Conservation (phyloP, 1,140 invertebrate genomes). For the Cydia pomonella region DNA sequence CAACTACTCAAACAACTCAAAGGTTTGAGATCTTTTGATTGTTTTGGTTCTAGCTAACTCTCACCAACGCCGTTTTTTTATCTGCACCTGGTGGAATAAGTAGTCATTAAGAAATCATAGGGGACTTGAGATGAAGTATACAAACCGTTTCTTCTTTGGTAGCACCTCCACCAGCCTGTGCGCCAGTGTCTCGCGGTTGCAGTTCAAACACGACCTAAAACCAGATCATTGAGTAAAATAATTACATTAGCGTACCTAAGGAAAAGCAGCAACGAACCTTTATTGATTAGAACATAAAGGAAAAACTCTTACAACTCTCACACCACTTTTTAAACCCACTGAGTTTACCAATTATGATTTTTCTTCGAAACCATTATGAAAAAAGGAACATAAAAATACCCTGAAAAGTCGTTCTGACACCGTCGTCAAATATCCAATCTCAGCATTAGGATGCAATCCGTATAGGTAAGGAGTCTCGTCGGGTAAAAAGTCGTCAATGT, state of each 20-base stretch:
- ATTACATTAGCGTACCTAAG: background rate
- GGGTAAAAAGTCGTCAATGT: slow-evolving; percentile 94
- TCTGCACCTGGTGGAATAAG: too few relatives aligned
- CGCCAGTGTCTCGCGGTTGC: slow-evolving; percentile 91
- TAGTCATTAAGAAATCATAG: too few relatives aligned
- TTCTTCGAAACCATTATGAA: background rate
- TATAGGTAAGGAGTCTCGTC: slow-evolving; percentile 94
- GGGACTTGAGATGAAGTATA: background rate
- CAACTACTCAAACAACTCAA: too few relatives aligned
- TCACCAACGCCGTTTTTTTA: too few relatives aligned
- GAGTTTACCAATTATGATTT: background rate
- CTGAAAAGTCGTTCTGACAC: slow-evolving; percentile 93
- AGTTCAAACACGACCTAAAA: slow-evolving; percentile 91
- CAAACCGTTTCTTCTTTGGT: slow-evolving; percentile 91
- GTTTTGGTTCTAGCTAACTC: too few relatives aligned
- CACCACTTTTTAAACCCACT: too few relatives aligned
- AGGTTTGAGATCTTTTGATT: too few relatives aligned
- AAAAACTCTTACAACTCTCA: too few relatives aligned
- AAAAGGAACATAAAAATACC: slow-evolving; percentile 54
- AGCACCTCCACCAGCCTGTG: slow-evolving; percentile 82
- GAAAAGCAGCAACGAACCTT: too few relatives aligned
- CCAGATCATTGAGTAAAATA: background rate
- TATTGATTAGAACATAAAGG: too few relatives aligned
- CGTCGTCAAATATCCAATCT: slow-evolving; percentile 95
- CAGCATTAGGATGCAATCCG: slow-evolving; percentile 96